A percentile compares a stretch with the other conserved stretches of the same genome.
These are phyloP conservation scores for Caradrina clavipalpis DNA, from an alignment of 2,888 invertebrate species.

Conservation along the genomic window DNA sequence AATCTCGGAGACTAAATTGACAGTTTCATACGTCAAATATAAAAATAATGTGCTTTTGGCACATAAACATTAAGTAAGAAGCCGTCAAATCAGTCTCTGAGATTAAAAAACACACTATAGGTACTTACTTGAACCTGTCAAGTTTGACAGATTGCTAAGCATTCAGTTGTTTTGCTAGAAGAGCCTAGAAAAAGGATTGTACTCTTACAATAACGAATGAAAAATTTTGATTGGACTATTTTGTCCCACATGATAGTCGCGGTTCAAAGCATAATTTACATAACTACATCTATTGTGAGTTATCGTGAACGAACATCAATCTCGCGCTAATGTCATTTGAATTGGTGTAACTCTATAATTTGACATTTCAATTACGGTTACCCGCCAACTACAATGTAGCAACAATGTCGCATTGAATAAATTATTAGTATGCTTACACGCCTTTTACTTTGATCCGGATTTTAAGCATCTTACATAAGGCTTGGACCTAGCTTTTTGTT, in stretches of 20 bases:
- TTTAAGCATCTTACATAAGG: constrained; percentile 50
- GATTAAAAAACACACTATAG: no score
- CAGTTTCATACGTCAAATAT: no score
- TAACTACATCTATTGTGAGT: neutral
- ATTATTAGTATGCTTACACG: constrained; percentile 47
- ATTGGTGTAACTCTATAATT: constrained; percentile 46
- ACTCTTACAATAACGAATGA: neutral
- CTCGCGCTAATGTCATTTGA: constrained; percentile 22
- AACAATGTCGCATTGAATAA: constrained; percentile 56
- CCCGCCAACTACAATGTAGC: constrained; percentile 28
- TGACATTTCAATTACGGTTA: constrained; percentile 52
- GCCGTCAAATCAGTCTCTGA: no score
- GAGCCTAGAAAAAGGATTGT: neutral
- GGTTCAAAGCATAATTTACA: neutral
- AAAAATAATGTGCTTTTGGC: no score
- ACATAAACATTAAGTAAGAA: no score
- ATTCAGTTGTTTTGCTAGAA: neutral
- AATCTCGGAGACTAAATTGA: no score
- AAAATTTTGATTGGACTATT: neutral
- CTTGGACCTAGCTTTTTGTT: constrained; percentile 44
- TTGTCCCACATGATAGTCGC: neutral
- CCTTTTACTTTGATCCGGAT: constrained; percentile 64
- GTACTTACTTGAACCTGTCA: neutral
- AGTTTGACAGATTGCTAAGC: neutral
- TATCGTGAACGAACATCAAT: constrained; percentile 6